These are phyloP conservation scores for Nibea coibor DNA, from an alignment of 2,113 vertebrate genomes.

Conservation along the genomic window DNA sequence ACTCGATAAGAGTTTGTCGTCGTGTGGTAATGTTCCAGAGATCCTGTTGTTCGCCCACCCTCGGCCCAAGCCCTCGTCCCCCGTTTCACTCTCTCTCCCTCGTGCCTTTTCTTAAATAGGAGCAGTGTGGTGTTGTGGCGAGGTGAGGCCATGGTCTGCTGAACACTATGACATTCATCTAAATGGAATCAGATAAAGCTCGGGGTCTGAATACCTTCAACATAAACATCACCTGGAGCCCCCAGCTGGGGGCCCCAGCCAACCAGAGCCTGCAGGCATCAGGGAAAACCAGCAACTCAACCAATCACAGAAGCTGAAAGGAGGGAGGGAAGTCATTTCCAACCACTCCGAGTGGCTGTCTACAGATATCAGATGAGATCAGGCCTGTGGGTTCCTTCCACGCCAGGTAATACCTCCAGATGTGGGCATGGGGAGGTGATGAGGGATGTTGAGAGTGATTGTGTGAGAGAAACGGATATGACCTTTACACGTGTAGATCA, in stretches of 20 bases:
- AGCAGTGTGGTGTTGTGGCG: slow-evolving; percentile 66
- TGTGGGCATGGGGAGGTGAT: slow-evolving; percentile 46
- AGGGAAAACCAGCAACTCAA: background rate
- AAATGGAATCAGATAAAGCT: slow-evolving; percentile 75
- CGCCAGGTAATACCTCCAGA: slow-evolving; percentile 33
- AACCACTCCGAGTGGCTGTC: slow-evolving; percentile 4
- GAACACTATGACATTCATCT: slow-evolving; percentile 73
- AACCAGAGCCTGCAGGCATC: slow-evolving; percentile 36
- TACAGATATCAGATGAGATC: slow-evolving; percentile 50
- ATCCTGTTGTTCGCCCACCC: slow-evolving; percentile 60
- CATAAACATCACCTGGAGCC: slow-evolving; percentile 74
- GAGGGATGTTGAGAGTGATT: slow-evolving; percentile 9
- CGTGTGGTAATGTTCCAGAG: slow-evolving; percentile 64
- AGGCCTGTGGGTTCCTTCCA: slow-evolving; percentile 46
- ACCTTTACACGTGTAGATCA: slow-evolving; percentile 45
- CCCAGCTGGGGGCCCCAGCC: slow-evolving; percentile 30
- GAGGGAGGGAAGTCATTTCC: slow-evolving; percentile 2
- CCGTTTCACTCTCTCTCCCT: slow-evolving; percentile 53
- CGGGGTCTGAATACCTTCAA: slow-evolving; percentile 62
- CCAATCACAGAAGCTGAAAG: slow-evolving; percentile 30
- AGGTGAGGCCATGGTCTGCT: slow-evolving; percentile 61
- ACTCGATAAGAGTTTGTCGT: slow-evolving; percentile 67
- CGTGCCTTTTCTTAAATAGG: slow-evolving; percentile 40
- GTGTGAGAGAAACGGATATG: slow-evolving; percentile 33
- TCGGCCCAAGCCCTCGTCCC: background rate